Base-by-base conservation (phyloP, 2,888 invertebrate species). In the Pachymerium ferrugineum region DNA sequence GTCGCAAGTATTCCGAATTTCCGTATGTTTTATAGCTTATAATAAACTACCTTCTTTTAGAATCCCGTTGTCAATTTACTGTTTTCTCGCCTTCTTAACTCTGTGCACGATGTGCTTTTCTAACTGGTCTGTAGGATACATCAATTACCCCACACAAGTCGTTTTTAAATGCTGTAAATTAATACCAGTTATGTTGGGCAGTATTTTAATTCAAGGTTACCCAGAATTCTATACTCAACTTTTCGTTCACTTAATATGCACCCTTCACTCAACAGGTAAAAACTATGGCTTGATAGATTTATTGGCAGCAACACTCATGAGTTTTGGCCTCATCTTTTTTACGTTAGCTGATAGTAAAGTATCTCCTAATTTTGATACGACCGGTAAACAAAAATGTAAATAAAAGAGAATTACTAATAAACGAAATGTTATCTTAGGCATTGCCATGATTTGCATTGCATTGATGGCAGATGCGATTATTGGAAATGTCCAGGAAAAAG, bases 101-200 rank as follows among this genome's bases (percentile, higher is more conserved):
- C 86, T 97, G 16, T 94, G 94, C 2, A 97, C 97, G 1, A 97
- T 98, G 94, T 94, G 96, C 0, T 87, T 97, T 76, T 97, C 97
- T 0, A 98, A 98, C 83, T 89, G 95, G 3, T 94, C 97, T 0
- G 86, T 97, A 12, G 95, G 93, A 70, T 96, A 94, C 82, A 85
- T 98, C 12, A 98, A 97, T 83, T 98, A 97, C 83, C 97, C 97
- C 0, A 97, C 97, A 0, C 95, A 96, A 85, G 83, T 97, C 54
- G 97, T 97, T 79, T 98, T 98, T 82, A 97, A 97, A 83, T 96
- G 96, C 82, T 98, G 97, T 83, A 98, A 98, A 82, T 86, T 97
- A 0, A 94, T 97, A 79, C 97, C 97, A 0, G 97, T 97, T 0
- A 88, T 98, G 81, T 88, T 95, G 76, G 97, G 97, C 25, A 94